phyloP scores from a whole-genome alignment of 2,797 vertebrate species.

The Periophthalmus magnuspinnatus region DNA sequence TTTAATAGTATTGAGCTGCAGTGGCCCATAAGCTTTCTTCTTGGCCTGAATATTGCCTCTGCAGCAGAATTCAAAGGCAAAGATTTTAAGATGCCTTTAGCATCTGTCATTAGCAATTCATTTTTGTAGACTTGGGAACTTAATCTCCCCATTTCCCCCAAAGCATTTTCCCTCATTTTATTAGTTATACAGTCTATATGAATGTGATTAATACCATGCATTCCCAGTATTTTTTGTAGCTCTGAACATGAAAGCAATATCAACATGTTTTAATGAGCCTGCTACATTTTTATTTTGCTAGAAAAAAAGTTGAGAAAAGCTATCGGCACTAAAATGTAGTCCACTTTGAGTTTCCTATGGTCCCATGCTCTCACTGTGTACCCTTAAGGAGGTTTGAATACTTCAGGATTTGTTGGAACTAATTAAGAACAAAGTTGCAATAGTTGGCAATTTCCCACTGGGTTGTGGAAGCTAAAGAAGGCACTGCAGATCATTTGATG shows the following conservation, averaged over 20 bases:
- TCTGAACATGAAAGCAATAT: conserved; percentile 54
- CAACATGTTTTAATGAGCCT: conserved; percentile 63
- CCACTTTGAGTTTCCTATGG: conserved; percentile 39
- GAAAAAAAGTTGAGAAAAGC: conserved; percentile 35
- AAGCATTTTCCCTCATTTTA: conserved; percentile 46
- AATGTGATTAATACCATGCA: conserved; percentile 42
- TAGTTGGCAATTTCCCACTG: conserved; percentile 37
- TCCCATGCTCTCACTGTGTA: conserved; percentile 40
- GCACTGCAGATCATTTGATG: neutral
- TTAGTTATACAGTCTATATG: conserved; percentile 29
- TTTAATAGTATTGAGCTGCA: conserved; percentile 41
- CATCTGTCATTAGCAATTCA: conserved; percentile 66
- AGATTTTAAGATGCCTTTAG: conserved; percentile 67
- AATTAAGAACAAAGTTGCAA: conserved; percentile 68
- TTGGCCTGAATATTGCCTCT: conserved; percentile 62
- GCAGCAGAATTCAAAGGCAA: conserved; percentile 67
- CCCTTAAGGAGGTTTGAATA: conserved; percentile 57
- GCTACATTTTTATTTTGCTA: conserved; percentile 53
- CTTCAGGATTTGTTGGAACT: conserved; percentile 53
- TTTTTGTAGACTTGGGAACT: conserved; percentile 53
- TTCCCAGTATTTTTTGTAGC: conserved; percentile 25
- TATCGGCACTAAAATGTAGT: conserved; percentile 44
- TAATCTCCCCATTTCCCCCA: conserved; percentile 33
- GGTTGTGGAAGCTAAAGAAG: conserved; percentile 21
- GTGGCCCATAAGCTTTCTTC: conserved; percentile 42